Evolutionary conservation across 2,888 invertebrate species (phyloP), one percentile per base, ranked within the genome.

Genomic region (Oegoconia quadripuncta): DNA sequence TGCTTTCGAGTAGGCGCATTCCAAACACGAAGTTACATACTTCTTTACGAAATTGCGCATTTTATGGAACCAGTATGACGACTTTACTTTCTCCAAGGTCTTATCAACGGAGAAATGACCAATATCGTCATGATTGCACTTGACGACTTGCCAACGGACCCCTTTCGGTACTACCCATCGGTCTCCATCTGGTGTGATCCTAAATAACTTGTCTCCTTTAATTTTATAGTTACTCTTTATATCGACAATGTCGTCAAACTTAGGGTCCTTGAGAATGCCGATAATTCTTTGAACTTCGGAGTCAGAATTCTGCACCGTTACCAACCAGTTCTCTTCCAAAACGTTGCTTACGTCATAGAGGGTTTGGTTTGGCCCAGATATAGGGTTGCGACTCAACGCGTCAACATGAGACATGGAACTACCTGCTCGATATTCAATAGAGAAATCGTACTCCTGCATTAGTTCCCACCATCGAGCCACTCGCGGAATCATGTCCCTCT

Each of bases 321-420:
- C 14, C 9, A 54, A 1, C 51, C 49, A 49, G 23, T 44, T 36
- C 3, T n/a, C n/a, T 7, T 37, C 41, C 6, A 23, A 13, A 14
- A 32, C 28, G 13, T 8, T 2, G 8, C 16, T 8, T 2, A 39
- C 30, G 11, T 38, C 20, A 13, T 33, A 8, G 26, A 7, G 3
- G 3, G 7, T n/a, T 11, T 3, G 11, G n/a, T 33, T 15, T 2
- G 22, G 33, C n/a, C n/a, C n/a, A n/a, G n/a, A n/a, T n/a, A 9
- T 22, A 8, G 55, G 52, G 33, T 52, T 50, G 16, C 64, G 40
- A 26, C 64, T 67, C 20, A 68, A 39, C 0, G 64, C 62, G 39
- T 71, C 68, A 0, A 64, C 66, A 41, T 70, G 65, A 30, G 38
- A 9, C 61, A 70, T 64, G 6, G 20, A 31, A 31, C 42, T 35